phyloP scores from a whole-genome alignment of 2,113 vertebrate species.

The Notothenia coriiceps region DNA sequence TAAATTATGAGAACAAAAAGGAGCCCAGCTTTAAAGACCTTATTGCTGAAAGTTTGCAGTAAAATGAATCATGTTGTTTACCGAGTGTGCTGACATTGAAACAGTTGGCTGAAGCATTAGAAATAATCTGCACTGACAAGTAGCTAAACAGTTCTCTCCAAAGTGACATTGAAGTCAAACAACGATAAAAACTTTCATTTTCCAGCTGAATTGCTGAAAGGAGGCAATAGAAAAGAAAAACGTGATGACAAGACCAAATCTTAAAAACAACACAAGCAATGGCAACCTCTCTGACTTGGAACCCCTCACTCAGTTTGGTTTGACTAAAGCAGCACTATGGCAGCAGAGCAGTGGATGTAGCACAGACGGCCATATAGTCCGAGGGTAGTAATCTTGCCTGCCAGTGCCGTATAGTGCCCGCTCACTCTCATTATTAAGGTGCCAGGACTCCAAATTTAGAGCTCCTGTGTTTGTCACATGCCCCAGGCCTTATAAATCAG shows the following conservation, averaged over 20 bases:
- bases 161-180: constrained; percentile 68
- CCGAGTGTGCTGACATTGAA: constrained; percentile 61
- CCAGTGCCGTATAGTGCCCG: constrained; percentile 26
- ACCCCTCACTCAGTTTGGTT: constrained; percentile 23
- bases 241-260: constrained; percentile 15
- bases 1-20: constrained; percentile 50
- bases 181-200: constrained; percentile 37
- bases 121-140: constrained; percentile 63
- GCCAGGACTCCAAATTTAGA: constrained; percentile 71
- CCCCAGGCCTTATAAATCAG: constrained; percentile 69
- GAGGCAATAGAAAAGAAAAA: constrained; percentile 24
- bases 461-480: constrained; percentile 60
- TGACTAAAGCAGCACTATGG: constrained; percentile 43
- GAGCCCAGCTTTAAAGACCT: constrained; percentile 30
- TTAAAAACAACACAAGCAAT: constrained; percentile 33
- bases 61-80: constrained; percentile 55
- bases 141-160: constrained; percentile 54
- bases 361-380: constrained; percentile 31
- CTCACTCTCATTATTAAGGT: constrained; percentile 67
- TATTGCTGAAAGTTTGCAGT: constrained; percentile 33
- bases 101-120: constrained; percentile 60
- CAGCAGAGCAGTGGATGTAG: constrained; percentile 27
- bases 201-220: constrained; percentile 32
- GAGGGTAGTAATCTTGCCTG: constrained; percentile 43
- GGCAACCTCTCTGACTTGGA: constrained; percentile 22